These are phyloP conservation scores for Heliconius cydno DNA, from an alignment of 2,888 invertebrate genomes.

Conservation along the genomic window DNA sequence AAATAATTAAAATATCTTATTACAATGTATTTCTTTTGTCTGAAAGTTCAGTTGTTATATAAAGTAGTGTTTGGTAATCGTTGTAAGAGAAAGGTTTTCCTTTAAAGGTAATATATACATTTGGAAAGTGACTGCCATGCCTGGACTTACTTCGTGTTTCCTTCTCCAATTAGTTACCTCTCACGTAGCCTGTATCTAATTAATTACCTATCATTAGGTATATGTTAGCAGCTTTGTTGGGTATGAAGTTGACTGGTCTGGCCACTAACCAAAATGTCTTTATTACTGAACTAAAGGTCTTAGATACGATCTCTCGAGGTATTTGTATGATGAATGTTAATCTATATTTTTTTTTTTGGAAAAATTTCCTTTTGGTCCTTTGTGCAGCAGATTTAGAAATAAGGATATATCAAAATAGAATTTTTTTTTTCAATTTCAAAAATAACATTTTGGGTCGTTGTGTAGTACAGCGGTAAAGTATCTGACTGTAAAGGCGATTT, in stretches of 20 bases:
- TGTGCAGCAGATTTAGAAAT: neutral
- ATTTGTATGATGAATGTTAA: neutral
- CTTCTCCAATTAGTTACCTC: neutral
- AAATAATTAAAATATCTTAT: neutral
- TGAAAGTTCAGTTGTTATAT: neutral
- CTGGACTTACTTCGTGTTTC: neutral
- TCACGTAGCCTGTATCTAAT: neutral
- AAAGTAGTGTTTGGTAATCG: neutral
- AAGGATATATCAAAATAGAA: neutral
- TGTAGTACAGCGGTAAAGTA: too few relatives aligned
- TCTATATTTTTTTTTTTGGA: neutral
- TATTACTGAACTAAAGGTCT: neutral
- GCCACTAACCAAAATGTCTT: too few relatives aligned
- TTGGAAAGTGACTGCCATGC: slow-evolving; percentile 21
- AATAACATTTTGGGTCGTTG: neutral
- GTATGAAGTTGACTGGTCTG: neutral
- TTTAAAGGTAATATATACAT: slow-evolving; percentile 13
- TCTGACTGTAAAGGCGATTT: too few relatives aligned
- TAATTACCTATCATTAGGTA: neutral
- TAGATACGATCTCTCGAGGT: neutral
- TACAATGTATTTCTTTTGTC: neutral
- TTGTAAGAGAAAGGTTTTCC: slow-evolving; percentile 23
- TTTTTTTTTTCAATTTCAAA: neutral
- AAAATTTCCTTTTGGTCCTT: neutral
- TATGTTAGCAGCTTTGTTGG: neutral